phyloP scores from a whole-genome alignment of 2,888 invertebrate species.

The Lycia hirtaria region DNA sequence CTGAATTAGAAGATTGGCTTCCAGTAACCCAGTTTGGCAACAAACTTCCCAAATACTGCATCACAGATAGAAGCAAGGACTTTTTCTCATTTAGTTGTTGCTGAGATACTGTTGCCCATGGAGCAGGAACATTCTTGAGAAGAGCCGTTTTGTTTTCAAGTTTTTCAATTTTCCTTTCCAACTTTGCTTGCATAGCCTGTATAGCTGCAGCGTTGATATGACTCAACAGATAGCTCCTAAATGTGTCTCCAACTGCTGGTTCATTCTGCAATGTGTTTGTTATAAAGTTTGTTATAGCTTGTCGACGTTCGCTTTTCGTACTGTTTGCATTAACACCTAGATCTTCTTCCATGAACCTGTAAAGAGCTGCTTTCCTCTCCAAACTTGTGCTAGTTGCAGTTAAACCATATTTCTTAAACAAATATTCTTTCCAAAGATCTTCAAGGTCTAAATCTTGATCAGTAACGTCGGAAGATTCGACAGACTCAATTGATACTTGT shows the following conservation, averaged over 20 bases:
- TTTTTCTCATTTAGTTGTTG: conserved; percentile 64
- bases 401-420: conserved; percentile 70
- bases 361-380: conserved; percentile 64
- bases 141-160: conserved; percentile 67
- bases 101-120: conserved; percentile 61
- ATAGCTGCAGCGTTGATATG: conserved; percentile 65
- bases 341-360: conserved; percentile 67
- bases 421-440: conserved; percentile 70
- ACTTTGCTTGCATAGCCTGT: conserved; percentile 58
- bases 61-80: conserved; percentile 63
- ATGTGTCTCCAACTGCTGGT: conserved; percentile 50
- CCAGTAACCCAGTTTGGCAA: conserved; percentile 66
- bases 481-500: conserved; percentile 45
- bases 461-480: conserved; percentile 56
- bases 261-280: conserved; percentile 62
- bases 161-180: conserved; percentile 68
- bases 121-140: conserved; percentile 59
- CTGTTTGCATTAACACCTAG: conserved; percentile 66
- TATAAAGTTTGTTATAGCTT: conserved; percentile 67
- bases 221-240: conserved; percentile 61
- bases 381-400: conserved; percentile 58
- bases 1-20: conserved; percentile 33
- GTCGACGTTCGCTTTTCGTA: conserved; percentile 68
- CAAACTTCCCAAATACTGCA: conserved; percentile 63
- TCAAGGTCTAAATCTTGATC: conserved; percentile 70